These are phyloP conservation scores for Tupaia chinensis DNA, from an alignment of 2,113 vertebrate species.

Conservation along the genomic window DNA sequence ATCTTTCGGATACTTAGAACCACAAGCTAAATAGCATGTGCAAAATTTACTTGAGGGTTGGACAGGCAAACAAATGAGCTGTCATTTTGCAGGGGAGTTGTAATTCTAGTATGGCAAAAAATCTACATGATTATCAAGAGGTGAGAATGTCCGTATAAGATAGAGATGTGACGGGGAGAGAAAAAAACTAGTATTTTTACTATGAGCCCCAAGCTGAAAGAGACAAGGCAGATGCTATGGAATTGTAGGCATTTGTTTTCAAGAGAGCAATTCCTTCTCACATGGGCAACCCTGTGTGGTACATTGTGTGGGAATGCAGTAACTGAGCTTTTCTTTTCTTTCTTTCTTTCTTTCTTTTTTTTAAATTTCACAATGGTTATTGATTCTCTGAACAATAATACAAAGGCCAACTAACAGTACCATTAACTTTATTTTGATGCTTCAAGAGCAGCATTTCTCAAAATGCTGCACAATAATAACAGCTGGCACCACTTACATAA, in stretches of 20 bases:
- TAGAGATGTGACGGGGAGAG: neutral
- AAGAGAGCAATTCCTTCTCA: neutral
- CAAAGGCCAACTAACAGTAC: neutral
- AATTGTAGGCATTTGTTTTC: slow-evolving; percentile 5
- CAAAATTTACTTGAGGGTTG: neutral
- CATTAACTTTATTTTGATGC: neutral
- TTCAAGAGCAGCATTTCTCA: neutral
- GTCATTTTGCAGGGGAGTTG: neutral
- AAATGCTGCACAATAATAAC: neutral
- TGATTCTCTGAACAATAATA: neutral
- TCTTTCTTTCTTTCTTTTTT: neutral
- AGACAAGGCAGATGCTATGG: neutral
- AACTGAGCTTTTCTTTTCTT: neutral
- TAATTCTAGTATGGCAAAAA: neutral
- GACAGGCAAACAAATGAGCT: neutral
- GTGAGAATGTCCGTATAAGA: neutral
- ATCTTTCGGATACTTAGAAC: neutral
- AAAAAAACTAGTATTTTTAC: slow-evolving; percentile 2
- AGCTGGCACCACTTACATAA: neutral
- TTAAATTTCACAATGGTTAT: neutral
- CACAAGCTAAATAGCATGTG: neutral
- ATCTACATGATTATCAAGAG: neutral
- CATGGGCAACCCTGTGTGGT: neutral
- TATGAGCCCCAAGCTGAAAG: neutral
- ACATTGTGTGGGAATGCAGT: neutral